Evolutionary conservation across 2,113 vertebrate species (phyloP), one percentile per base, ranked within the genome.

Genomic region (Psephotus haematonotus): DNA sequence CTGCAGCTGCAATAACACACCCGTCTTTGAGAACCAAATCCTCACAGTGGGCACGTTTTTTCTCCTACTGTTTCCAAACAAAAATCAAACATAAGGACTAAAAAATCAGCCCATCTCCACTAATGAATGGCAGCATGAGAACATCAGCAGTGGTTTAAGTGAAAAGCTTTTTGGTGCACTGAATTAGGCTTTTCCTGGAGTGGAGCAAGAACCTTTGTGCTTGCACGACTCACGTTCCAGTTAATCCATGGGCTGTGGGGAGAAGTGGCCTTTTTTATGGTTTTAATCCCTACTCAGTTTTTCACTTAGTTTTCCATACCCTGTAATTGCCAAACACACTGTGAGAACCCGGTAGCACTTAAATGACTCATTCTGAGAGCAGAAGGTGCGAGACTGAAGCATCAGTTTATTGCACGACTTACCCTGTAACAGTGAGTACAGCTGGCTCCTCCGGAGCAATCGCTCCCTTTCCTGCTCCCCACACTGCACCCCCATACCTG

Each of bases 41-140:
- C 87, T 91, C 90, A 85, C 95, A 86, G 70, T 62, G 50, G 74
- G 77, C 53, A 86, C 31, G 17, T 62, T 76, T 78, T 90, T 50
- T 14, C 59, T 87, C 88, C 78, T 92, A 65, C 80, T 85, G 82
- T 74, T 96, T 87, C 91, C 78, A 97, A 93, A 94, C 49, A 93
- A 87, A 81, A 92, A 68, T 62, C 67, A 93, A 87, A 95, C 43
- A 33, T 29, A 60, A 84, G 43, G 16, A 71, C 28, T 18, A 71
- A 82, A 44, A 69, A 86, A 59, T 63, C 31, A 39, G 60, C 55
- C 55, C 31, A 39, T 82, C 33, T 87, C 33, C 65, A 27, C 47
- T 80, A 82, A 86, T 16, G 62, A 91, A 65, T 27, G 86, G 74
- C 77, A 93, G 74, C 67, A 28, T 68, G 90, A 89, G 88, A 95